Percentiles rank a stretch among this genome's conserved stretches.
Conservation (phyloP, 35 echinoderm and acorn worm species). For the Lytechinus pictus region DNA sequence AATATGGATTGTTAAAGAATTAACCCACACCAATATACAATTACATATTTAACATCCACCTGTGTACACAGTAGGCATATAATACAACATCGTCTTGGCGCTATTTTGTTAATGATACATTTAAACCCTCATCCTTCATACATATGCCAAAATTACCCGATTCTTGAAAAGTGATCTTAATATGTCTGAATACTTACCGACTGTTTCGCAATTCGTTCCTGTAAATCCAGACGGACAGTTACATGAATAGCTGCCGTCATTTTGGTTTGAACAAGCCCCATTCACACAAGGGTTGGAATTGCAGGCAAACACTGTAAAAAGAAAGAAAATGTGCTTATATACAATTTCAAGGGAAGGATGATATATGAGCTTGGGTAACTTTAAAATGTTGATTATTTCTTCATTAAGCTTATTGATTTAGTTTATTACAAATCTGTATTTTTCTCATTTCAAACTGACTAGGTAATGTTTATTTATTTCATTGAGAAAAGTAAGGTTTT, state of each 20-base stretch:
- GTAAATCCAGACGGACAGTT: constrained; percentile 58
- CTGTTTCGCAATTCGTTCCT: constrained; percentile 60
- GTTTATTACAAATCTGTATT: neutral
- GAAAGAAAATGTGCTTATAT: neutral
- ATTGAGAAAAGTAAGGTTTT: too few species aligned
- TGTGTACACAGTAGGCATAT: too few species aligned
- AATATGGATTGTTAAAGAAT: too few species aligned
- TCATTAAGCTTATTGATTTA: neutral
- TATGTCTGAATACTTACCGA: constrained; percentile 43
- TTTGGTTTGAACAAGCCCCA: constrained; percentile 28
- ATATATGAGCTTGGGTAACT: neutral
- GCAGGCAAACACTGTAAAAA: neutral
- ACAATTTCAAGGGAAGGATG: neutral
- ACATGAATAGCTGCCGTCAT: constrained; percentile 49
- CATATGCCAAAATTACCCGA: neutral
- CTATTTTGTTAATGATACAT: too few species aligned
- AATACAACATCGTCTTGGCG: too few species aligned
- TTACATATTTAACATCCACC: too few species aligned
- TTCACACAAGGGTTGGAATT: constrained; percentile 48
- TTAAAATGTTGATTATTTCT: neutral
- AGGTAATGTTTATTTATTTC: too few species aligned
- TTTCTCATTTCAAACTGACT: neutral
- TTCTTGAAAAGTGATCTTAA: neutral
- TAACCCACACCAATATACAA: too few species aligned
- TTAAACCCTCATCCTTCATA: too few species aligned